These are phyloP conservation scores for Artemisiospiza belli DNA, from an alignment of 2,113 vertebrate genomes.

Conservation along the genomic window DNA sequence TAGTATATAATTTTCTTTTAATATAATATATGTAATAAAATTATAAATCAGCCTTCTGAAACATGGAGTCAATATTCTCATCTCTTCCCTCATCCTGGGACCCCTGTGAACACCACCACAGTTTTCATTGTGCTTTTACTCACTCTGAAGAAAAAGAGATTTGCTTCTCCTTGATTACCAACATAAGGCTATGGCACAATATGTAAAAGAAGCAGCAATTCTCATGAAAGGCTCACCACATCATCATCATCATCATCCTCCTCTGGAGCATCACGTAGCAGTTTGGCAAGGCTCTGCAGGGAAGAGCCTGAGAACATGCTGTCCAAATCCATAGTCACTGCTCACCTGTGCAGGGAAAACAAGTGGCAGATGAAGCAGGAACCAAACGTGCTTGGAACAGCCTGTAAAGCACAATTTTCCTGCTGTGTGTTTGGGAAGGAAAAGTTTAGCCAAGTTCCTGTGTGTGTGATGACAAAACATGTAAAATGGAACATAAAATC, in stretches of 20 bases:
- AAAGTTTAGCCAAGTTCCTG: background rate
- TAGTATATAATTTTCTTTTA: too few species aligned
- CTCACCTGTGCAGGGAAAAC: background rate
- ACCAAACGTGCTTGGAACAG: background rate
- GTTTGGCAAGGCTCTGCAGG: constrained; percentile 78
- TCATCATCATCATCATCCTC: constrained; percentile 46
- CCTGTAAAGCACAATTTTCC: background rate
- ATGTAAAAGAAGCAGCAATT: background rate
- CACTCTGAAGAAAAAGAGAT: background rate
- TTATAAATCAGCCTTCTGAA: too few species aligned
- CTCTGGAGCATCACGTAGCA: constrained; percentile 69
- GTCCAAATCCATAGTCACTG: constrained; percentile 47
- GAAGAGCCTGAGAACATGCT: constrained; percentile 57
- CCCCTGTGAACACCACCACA: too few species aligned
- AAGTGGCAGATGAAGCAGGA: background rate
- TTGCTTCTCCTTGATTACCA: background rate
- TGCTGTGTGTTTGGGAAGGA: background rate
- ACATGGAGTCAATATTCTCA: too few species aligned
- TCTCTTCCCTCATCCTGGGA: too few species aligned
- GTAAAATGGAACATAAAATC: background rate
- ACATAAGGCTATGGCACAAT: background rate
- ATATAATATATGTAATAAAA: too few species aligned
- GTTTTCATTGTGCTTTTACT: background rate
- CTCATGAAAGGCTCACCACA: background rate
- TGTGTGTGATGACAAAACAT: fast-evolving